phyloP scores from a whole-genome alignment of 2,888 invertebrate species.

The Ophraella communa region DNA sequence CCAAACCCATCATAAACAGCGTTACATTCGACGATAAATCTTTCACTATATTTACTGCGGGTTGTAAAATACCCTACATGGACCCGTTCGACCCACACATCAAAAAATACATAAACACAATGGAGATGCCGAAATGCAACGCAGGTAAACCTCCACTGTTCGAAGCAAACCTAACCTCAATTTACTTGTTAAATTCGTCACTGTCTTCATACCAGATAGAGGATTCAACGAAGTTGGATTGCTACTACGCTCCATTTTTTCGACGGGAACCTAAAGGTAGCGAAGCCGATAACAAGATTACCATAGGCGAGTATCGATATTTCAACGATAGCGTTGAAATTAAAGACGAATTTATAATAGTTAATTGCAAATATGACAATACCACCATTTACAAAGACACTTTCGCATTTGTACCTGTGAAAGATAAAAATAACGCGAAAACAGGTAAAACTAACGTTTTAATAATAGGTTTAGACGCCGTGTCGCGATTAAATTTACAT shows the following conservation, averaged over 20 bases:
- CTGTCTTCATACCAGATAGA: conserved; percentile 62
- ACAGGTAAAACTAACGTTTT: conserved; percentile 65
- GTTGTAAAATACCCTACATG: conserved; percentile 72
- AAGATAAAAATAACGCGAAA: conserved; percentile 35
- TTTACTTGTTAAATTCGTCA: conserved; percentile 64
- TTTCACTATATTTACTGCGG: conserved; percentile 52
- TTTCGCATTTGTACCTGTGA: conserved; percentile 70
- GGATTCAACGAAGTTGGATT: conserved; percentile 60
- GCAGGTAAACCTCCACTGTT: conserved; percentile 63
- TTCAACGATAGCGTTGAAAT: conserved; percentile 62
- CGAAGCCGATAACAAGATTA: conserved; percentile 62
- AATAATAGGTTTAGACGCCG: conserved; percentile 83
- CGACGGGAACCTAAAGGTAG: conserved; percentile 62
- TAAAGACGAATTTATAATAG: conserved; percentile 71
- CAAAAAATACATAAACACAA: conserved; percentile 63
- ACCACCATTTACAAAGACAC: conserved; percentile 70
- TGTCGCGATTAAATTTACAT: conserved; percentile 84
- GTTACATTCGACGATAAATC: conserved; percentile 5
- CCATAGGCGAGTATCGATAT: conserved; percentile 61
- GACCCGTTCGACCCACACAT: conserved; percentile 67
- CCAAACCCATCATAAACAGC: conserved; percentile 4
- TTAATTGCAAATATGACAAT: conserved; percentile 66
- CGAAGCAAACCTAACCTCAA: conserved; percentile 65
- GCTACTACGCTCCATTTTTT: conserved; percentile 69
- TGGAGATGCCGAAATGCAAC: conserved; percentile 63